phyloP scores from a whole-genome alignment of 23 tunicate genomes.

The Ascidia mentula region DNA sequence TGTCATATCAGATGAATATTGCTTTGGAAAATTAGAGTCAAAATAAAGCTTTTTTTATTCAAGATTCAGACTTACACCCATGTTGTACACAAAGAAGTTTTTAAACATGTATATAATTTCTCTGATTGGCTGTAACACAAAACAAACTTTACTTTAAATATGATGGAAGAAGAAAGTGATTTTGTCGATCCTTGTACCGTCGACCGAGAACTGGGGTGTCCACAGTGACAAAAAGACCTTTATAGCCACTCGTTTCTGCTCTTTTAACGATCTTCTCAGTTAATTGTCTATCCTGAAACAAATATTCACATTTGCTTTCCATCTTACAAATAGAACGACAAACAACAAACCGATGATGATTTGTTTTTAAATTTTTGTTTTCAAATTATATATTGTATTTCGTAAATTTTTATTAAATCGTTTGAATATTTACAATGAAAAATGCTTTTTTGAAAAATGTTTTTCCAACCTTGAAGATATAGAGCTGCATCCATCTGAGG shows the following conservation, averaged over 20 bases:
- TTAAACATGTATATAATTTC: constrained; percentile 31
- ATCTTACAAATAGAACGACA: no score
- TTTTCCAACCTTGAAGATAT: constrained; percentile 55
- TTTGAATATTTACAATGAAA: not conserved
- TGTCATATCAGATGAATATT: no score
- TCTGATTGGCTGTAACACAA: no score
- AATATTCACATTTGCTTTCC: not conserved
- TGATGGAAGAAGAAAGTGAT: constrained; percentile 58
- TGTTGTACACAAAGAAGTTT: no score
- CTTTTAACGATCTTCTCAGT: constrained; percentile 54
- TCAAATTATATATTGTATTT: not conserved
- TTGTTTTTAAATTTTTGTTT: no score
- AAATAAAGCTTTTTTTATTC: no score
- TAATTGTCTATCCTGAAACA: constrained; percentile 38
- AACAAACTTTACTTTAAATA: constrained; percentile 57
- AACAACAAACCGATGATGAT: no score
- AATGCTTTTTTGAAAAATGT: not conserved
- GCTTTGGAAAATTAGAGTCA: no score
- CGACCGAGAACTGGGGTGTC: constrained; percentile 75
- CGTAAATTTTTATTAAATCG: not conserved
- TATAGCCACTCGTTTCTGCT: constrained; percentile 59
- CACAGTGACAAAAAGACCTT: constrained; percentile 64
- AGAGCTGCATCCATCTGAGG: constrained; percentile 67
- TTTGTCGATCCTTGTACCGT: constrained; percentile 49
- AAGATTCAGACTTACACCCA: no score